These are phyloP conservation scores for Spinibarbus caldwelli DNA, from an alignment of 2,797 vertebrate species.

Conservation along the genomic window DNA sequence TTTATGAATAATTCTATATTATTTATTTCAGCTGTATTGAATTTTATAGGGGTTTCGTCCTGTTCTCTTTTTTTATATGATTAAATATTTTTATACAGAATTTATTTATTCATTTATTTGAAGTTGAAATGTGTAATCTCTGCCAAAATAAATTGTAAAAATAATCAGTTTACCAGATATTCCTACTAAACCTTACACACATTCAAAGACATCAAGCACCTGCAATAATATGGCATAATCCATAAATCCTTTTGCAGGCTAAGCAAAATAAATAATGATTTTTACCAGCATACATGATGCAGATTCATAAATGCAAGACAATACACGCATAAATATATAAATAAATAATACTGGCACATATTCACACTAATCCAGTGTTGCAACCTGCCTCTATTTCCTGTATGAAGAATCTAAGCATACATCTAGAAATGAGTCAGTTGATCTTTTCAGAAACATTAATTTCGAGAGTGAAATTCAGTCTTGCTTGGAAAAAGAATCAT, in stretches of 20 bases:
- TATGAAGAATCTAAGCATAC: background rate
- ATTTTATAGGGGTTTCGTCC: too few relatives aligned
- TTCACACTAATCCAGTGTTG: slow-evolving; percentile 3
- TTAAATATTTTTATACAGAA: background rate
- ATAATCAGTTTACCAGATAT: background rate
- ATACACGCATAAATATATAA: background rate
- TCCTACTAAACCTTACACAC: background rate
- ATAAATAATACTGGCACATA: too few relatives aligned
- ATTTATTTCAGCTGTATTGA: background rate
- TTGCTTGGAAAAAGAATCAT: background rate
- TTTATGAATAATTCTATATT: background rate
- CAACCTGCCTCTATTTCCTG: slow-evolving; percentile 10
- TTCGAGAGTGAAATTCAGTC: background rate
- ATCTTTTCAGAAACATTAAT: background rate
- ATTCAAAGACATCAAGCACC: background rate
- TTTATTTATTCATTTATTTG: background rate
- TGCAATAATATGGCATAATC: background rate
- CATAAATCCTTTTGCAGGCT: background rate
- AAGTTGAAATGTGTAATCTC: background rate
- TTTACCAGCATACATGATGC: background rate
- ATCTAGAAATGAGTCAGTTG: background rate
- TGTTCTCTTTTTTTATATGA: background rate
- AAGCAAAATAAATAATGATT: background rate
- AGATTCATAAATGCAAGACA: background rate
- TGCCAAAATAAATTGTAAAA: background rate